Base-by-base conservation (phyloP, 2,888 invertebrate species). In the Busseola fusca region DNA sequence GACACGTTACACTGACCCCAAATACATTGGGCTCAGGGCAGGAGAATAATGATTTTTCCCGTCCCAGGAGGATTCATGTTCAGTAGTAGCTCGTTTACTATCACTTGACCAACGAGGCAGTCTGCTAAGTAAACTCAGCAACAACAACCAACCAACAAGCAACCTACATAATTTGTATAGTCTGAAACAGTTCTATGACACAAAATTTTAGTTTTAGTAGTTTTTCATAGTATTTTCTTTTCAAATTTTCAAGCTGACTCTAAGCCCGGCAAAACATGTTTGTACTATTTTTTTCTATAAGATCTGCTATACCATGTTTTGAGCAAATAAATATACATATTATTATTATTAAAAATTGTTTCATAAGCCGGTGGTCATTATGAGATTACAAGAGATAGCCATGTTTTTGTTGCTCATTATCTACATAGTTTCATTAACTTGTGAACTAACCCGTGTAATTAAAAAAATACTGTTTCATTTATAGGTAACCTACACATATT, bases 401-500 rank as follows among this genome's bases (percentile, higher is more conserved):
- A 54, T 45, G 54, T 52, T 81, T 48, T 58, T 81, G 14, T 52
- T 58, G 18, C 14, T 27, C 16, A 21, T 65, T 76, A 78, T 78
- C 70, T 57, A 34, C 5, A 34, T 34, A 59, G 37, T 76, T 66
- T 56, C 45, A 69, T 81, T 69, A 59, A 45, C 62, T 76, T 42
- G 48, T 65, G 62, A 65, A 69, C 25, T 52, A 69, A 76, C 58
- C 70, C 76, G 64, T 63, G 12, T 65, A 57, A 80, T 80, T 68
- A 75, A 65, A 68, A 25, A 58, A 57, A 52, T n/a, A 48, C 30
- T 60, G 30, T 60, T 64, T 64, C 14, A 30, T 50, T 58, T 10
- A 65, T 42, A 57, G 4, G 12, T 56, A n/a, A 30, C 5, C 2
- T 45, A 64, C 10, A 42, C 1, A 16, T 52, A 21, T 52, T 56